Evolutionary conservation across 30 jellyfish, hydroid and myxozoan species (phyloP).

Genomic region (Hydractinia echinata): DNA sequence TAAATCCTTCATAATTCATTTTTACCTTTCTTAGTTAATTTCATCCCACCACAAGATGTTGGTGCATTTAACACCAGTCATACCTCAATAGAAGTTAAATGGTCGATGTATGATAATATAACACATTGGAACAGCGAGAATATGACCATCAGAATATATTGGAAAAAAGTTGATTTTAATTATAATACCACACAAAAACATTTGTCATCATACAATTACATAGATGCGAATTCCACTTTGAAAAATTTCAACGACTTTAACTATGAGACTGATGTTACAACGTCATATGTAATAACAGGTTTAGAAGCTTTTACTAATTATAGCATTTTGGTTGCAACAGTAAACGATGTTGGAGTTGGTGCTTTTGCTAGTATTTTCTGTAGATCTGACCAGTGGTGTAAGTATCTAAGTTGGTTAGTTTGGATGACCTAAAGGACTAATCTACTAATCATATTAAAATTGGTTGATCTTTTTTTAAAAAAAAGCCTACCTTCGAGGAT

Average conservation of each 20-base stretch:
- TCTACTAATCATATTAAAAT: no score
- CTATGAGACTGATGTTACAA: no score
- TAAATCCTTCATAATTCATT: not conserved
- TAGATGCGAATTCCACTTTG: no score
- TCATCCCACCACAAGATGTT: slow-evolving; percentile 7
- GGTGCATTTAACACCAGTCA: slow-evolving; percentile 4
- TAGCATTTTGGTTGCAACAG: not conserved
- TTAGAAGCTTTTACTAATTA: slow-evolving; percentile 1
- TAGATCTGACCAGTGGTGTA: slow-evolving; percentile 11
- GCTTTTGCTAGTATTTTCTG: not conserved
- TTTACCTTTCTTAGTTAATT: not conserved
- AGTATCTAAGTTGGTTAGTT: not conserved
- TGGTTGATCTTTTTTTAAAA: no score
- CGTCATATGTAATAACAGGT: not conserved
- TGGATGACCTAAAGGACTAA: no score
- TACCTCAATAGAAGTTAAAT: not conserved
- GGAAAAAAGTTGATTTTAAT: not conserved
- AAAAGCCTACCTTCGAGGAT: no score
- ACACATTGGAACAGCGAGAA: slow-evolving; percentile 1
- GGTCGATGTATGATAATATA: not conserved
- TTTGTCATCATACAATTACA: no score
- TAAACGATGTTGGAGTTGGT: not conserved
- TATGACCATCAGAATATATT: not conserved
- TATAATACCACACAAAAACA: no score
- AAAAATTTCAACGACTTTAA: no score